Conservation (phyloP, 2,113 vertebrate genomes). For the Nothobranchius furzeri region DNA sequence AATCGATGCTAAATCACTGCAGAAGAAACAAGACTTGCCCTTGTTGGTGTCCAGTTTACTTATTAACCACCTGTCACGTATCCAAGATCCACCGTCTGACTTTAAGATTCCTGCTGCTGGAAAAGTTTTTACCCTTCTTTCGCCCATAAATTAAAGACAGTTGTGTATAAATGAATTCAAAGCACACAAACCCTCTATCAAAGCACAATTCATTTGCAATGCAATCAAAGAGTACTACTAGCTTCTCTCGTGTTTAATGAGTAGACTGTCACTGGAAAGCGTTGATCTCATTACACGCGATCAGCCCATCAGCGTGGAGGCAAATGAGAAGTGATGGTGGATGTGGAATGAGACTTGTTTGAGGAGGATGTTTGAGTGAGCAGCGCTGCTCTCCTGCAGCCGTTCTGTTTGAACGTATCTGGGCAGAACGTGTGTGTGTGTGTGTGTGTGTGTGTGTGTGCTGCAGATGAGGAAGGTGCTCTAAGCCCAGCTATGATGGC, state of each 20-base stretch:
- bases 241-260: conserved; percentile 37
- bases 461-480: conserved; percentile 27
- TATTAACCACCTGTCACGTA: neutral
- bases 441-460: conserved; percentile 26
- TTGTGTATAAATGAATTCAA: conserved; percentile 18
- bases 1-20: no score
- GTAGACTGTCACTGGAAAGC: conserved; percentile 45
- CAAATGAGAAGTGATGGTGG: conserved; percentile 41
- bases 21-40: no score
- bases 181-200: conserved; percentile 18
- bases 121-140: no score
- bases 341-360: conserved; percentile 38
- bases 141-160: neutral
- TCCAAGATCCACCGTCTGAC: neutral
- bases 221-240: conserved; percentile 30
- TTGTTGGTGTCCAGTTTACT: no score
- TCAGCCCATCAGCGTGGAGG: conserved; percentile 35
- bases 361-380: conserved; percentile 4
- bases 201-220: conserved; percentile 26
- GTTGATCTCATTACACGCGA: conserved; percentile 46
- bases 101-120: no score
- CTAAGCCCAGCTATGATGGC: conserved; percentile 35
- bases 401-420: conserved; percentile 41
- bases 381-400: conserved; percentile 34
- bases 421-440: conserved; percentile 10